Base-by-base conservation (phyloP, 2,888 invertebrate genomes). In the Aspidapion aeneum region DNA sequence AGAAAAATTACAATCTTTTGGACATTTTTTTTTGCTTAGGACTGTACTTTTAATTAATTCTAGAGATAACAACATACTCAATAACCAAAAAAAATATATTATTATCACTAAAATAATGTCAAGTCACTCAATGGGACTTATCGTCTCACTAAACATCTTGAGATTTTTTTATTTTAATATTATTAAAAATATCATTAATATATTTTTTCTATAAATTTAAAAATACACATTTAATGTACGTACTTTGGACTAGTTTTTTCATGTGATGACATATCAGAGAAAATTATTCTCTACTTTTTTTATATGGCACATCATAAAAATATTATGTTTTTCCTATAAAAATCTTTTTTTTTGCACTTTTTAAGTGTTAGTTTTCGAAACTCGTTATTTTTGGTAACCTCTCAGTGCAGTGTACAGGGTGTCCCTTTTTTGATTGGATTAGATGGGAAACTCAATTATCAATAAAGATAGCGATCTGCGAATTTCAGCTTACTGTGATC, bases 161-260 rank as follows among this genome's bases (percentile, higher is more conserved):
- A 35, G 35, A 35, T 35, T 35, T 35, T 35, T 35, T 35, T 35
- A 35, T 87, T 85, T 85, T 87, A 86, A 87, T 86, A 85, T 85
- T 85, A 80, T 84, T 82, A 85, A 86, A 85, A 85, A 86, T 86
- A 86, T 86, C 86, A 86, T 86, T 83, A 79, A 75, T 77, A 75
- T 77, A 74, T 72, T 70, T 74, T 74, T 71, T 20, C 49, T 52
- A 18, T 18, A 52, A 52, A 52, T 18, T 18, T 18, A 52, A 18
- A 52, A 18, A 52, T 17, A 52, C 52, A 52, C n/a, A 52, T 52
- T 12, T 18, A 52, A 52, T 52, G 17, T 52, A 35, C 35, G 35
- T 35, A 35, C 35, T 35, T 35, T 12, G n/a, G 35, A 35, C 35
- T 35, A 35, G 35, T 35, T 35, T n/a, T n/a, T 35, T 35, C 35